These are phyloP conservation scores for Jaculus jaculus DNA, from an alignment of 2,113 vertebrate genomes.

Conservation along the genomic window DNA sequence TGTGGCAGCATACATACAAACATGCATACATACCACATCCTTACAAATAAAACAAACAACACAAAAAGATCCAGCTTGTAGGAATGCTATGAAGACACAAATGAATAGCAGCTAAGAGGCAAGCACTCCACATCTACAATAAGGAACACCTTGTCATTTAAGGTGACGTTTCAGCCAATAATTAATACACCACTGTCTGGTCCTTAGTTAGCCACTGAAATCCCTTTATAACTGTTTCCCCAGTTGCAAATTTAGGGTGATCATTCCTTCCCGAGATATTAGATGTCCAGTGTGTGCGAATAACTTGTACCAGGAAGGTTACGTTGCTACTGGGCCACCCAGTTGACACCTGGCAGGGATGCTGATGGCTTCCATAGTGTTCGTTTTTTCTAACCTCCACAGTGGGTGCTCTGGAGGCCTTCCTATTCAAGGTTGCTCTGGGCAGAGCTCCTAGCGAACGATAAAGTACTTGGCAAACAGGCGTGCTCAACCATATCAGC, in stretches of 20 bases:
- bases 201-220: neutral
- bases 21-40: too few species aligned
- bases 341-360: neutral
- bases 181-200: neutral
- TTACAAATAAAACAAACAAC: too few species aligned
- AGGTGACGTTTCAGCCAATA: neutral
- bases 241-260: neutral
- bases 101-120: neutral
- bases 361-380: neutral
- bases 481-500: neutral
- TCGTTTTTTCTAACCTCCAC: slow-evolving; percentile 18
- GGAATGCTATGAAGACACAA: neutral
- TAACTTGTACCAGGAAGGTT: neutral
- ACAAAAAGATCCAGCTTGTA: too few species aligned
- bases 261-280: neutral
- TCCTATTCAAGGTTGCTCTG: neutral
- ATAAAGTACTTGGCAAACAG: slow-evolving; percentile 26
- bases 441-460: neutral
- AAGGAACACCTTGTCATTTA: neutral
- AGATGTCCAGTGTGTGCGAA: neutral
- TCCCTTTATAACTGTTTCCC: neutral
- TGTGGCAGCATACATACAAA: too few species aligned
- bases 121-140: neutral
- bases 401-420: neutral
- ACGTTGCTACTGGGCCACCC: neutral